These are phyloP conservation scores for Caenorhabditis sp. DNA, from an alignment of 2,888 invertebrate species.

Conservation along the genomic window DNA sequence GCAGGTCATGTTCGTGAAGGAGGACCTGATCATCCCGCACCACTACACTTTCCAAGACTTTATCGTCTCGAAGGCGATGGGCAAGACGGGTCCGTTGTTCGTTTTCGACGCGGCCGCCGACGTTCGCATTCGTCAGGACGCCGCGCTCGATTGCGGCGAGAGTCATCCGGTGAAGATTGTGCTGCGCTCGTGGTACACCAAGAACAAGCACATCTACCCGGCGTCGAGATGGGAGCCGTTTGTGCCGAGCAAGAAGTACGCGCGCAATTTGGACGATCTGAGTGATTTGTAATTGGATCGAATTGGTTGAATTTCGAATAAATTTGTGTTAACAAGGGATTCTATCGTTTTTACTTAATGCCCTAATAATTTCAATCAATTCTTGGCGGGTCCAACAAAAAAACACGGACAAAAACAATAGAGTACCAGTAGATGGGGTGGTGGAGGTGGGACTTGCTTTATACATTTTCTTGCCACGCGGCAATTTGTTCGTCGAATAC, in stretches of 20 bases:
- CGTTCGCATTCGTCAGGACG: conserved; percentile 83
- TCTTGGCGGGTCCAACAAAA: no score
- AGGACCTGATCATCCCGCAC: conserved; percentile 97
- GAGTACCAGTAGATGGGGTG: no score
- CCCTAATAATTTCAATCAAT: no score
- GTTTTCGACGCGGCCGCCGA: conserved; percentile 98
- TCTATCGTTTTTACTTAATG: no score
- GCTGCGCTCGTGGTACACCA: conserved; percentile 88
- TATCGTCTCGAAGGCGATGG: conserved; percentile 97
- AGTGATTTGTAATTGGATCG: conserved; percentile 64
- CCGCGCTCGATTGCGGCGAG: conserved; percentile 85
- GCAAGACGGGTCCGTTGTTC: conserved; percentile 97
- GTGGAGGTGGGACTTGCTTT: no score
- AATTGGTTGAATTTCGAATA: no score
- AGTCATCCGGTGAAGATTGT: conserved; percentile 92
- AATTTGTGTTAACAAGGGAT: no score
- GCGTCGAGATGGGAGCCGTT: conserved; percentile 99
- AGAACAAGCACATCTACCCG: conserved; percentile 99
- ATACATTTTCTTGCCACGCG: conserved; percentile 23
- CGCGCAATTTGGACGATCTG: conserved; percentile 80
- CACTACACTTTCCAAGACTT: conserved; percentile 99
- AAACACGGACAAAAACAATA: no score
- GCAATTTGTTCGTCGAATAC: conserved; percentile 10
- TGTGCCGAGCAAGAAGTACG: conserved; percentile 96
- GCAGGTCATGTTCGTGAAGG: conserved; percentile 99